Evolutionary conservation across 2,888 invertebrate species (phyloP).

Genomic region (Xylophagus ater): DNA sequence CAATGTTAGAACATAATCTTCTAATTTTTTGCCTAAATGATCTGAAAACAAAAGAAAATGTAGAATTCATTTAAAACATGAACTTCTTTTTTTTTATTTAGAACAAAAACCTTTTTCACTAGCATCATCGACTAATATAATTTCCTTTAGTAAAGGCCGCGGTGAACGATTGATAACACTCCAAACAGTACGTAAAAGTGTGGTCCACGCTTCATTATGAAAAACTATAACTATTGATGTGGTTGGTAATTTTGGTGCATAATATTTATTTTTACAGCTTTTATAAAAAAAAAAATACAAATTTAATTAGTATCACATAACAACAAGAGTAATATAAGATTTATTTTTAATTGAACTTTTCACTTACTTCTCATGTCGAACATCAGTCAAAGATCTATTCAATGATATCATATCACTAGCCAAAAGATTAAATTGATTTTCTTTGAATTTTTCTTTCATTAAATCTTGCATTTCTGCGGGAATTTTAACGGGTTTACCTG

Average conservation of each 20-base stretch:
- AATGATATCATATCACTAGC: constrained; percentile 96
- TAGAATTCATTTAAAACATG: background rate
- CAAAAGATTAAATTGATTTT: constrained; percentile 96
- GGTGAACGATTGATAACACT: constrained; percentile 95
- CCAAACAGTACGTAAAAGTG: constrained; percentile 89
- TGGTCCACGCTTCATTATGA: constrained; percentile 99
- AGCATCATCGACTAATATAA: constrained; percentile 95
- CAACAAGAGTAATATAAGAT: background rate
- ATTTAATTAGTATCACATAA: background rate
- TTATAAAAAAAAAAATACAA: constrained; percentile 19
- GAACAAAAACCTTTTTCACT: constrained; percentile 69
- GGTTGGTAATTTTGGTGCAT: constrained; percentile 70
- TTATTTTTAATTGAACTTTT: background rate
- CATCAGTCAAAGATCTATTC: constrained; percentile 90
- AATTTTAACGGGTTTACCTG: constrained; percentile 74
- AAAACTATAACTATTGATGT: constrained; percentile 98
- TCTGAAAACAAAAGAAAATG: no score
- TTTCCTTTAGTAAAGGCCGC: constrained; percentile 72
- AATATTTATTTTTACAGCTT: constrained; percentile 70
- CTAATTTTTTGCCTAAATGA: constrained; percentile 77
- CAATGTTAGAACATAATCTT: constrained; percentile 75
- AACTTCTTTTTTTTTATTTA: background rate
- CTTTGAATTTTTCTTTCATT: constrained; percentile 91
- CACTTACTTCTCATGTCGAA: constrained; percentile 75
- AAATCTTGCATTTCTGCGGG: constrained; percentile 73